A percentile compares a stretch with the other conserved stretches of the same genome.
These are phyloP conservation scores for Drosophila ogumai DNA, from an alignment of 1,140 invertebrate species.

Conservation along the genomic window DNA sequence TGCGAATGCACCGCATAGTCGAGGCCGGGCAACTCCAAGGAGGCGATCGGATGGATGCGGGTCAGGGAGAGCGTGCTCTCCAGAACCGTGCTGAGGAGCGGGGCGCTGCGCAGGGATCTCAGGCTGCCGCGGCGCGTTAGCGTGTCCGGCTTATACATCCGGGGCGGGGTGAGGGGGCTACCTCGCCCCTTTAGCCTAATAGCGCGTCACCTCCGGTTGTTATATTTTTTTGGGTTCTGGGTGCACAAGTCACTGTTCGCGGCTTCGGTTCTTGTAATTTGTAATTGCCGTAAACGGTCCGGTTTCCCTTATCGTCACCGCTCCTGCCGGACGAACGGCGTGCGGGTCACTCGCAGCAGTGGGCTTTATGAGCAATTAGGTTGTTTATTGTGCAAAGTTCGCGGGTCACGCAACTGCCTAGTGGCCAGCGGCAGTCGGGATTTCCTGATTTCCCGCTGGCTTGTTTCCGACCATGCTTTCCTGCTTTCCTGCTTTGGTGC, in stretches of 20 bases:
- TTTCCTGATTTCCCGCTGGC: slow-evolving; percentile 5
- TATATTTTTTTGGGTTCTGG: neutral
- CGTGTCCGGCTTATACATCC: slow-evolving; percentile 83
- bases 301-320: slow-evolving; percentile 8
- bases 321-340: neutral
- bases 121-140: slow-evolving; percentile 83
- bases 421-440: slow-evolving; percentile 5
- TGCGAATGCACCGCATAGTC: slow-evolving; percentile 82
- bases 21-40: slow-evolving; percentile 81
- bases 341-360: slow-evolving; percentile 7
- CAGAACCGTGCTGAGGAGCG: slow-evolving; percentile 80
- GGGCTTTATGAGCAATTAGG: slow-evolving; percentile 72
- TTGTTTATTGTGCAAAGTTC: slow-evolving; percentile 69
- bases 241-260: neutral
- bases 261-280: slow-evolving; percentile 4
- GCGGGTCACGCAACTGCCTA: slow-evolving; percentile 61
- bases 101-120: slow-evolving; percentile 84
- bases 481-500: neutral
- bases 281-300: slow-evolving; percentile 44
- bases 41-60: slow-evolving; percentile 84
- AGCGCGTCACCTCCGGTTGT: slow-evolving; percentile 24
- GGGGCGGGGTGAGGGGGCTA: neutral
- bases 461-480: neutral
- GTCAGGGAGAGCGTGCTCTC: slow-evolving; percentile 83
- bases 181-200: slow-evolving; percentile 11